Percentiles rank a stretch among this genome's conserved stretches.
phyloP scores from a whole-genome alignment of 2,113 vertebrate species.

The Cinclus cinclus region DNA sequence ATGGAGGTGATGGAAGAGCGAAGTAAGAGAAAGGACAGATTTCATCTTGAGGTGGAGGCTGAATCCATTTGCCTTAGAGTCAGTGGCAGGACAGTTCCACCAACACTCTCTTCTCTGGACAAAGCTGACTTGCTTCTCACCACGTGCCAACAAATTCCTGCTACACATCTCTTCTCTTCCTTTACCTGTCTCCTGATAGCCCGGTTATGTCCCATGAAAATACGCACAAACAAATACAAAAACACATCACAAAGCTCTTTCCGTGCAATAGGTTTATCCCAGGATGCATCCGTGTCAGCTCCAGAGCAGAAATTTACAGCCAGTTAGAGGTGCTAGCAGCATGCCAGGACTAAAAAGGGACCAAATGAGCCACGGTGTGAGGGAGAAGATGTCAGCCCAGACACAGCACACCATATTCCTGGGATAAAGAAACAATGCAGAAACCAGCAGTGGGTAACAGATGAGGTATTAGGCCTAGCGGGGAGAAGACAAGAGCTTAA shows the following conservation, averaged over 20 bases:
- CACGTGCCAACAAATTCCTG: neutral
- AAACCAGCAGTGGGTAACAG: slow-evolving; percentile 46
- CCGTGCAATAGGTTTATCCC: neutral
- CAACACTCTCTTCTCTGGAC: neutral
- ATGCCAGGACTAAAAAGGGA: slow-evolving; percentile 55
- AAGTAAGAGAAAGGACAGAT: neutral
- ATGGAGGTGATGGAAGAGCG: neutral
- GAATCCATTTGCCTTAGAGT: neutral
- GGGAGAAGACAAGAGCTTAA: slow-evolving; percentile 64
- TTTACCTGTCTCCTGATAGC: neutral
- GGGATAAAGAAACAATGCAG: slow-evolving; percentile 39
- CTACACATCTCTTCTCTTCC: neutral
- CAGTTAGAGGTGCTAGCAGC: slow-evolving; percentile 38
- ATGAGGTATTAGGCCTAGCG: slow-evolving; percentile 47
- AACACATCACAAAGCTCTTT: neutral
- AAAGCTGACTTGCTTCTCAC: neutral
- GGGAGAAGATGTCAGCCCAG: slow-evolving; percentile 57
- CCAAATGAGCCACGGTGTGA: slow-evolving; percentile 66
- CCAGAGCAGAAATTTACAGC: slow-evolving; percentile 49
- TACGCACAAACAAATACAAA: neutral
- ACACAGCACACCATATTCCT: neutral
- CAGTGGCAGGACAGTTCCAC: neutral
- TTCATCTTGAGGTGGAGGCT: neutral
- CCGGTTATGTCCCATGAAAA: neutral
- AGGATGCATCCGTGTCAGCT: slow-evolving; percentile 26